Evolutionary conservation across 2,888 invertebrate species (phyloP).

Genomic region (Brachynemurus nebulosus): DNA sequence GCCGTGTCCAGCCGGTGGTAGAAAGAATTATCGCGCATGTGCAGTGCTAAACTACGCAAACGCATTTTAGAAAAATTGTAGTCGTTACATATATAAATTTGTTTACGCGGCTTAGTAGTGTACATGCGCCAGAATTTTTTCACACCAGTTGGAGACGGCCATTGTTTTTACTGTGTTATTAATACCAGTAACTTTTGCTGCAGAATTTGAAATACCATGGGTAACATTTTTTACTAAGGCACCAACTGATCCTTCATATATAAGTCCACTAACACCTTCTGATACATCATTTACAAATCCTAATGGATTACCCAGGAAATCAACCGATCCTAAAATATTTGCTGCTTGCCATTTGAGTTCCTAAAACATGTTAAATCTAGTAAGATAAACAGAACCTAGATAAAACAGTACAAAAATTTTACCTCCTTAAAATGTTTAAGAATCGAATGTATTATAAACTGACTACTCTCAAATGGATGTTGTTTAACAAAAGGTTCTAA

Average conservation of each 20-base stretch:
- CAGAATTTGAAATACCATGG: slow-evolving; percentile 93
- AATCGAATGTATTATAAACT: slow-evolving; percentile 67
- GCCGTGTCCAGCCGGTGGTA: too few species aligned
- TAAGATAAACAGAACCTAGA: too few species aligned
- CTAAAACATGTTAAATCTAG: slow-evolving; percentile 28
- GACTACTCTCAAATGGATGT: slow-evolving; percentile 85
- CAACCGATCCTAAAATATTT: slow-evolving; percentile 88
- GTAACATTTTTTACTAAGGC: slow-evolving; percentile 90
- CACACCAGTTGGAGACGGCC: background rate
- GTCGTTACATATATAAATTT: background rate
- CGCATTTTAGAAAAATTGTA: background rate
- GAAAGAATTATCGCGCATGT: too few species aligned
- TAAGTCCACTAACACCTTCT: slow-evolving; percentile 83
- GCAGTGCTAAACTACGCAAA: too few species aligned
- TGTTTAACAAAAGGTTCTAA: slow-evolving; percentile 74
- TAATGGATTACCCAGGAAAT: slow-evolving; percentile 94
- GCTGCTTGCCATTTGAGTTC: slow-evolving; percentile 92
- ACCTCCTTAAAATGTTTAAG: slow-evolving; percentile 76
- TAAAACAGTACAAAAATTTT: slow-evolving; percentile 20
- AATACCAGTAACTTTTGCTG: slow-evolving; percentile 77
- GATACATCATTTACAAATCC: slow-evolving; percentile 93
- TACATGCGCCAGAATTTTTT: background rate
- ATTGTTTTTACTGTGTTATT: too few species aligned
- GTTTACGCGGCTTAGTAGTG: too few species aligned
- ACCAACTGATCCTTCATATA: slow-evolving; percentile 85